Conservation (phyloP, 2,888 invertebrate genomes). For the Hyles lineata region DNA sequence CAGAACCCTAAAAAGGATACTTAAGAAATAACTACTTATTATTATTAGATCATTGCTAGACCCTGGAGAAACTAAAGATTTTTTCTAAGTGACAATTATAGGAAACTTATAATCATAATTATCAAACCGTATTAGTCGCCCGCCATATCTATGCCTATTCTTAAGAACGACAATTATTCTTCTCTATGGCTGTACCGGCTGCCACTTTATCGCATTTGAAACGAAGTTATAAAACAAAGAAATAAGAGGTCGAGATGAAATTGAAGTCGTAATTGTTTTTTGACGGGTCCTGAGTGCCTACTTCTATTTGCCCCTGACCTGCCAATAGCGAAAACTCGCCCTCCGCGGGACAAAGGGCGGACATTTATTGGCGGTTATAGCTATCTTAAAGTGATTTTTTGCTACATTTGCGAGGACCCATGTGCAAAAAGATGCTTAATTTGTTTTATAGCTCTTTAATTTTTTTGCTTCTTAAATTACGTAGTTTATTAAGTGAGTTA, state of each 20-base stretch:
- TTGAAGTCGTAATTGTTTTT: constrained; percentile 11
- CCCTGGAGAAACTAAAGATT: too few species aligned
- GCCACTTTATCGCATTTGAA: neutral
- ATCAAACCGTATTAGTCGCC: neutral
- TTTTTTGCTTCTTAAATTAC: too few species aligned
- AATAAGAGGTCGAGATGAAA: neutral
- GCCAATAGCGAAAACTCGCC: neutral
- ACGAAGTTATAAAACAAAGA: neutral
- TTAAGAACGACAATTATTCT: neutral
- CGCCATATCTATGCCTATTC: neutral
- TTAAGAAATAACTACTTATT: too few species aligned
- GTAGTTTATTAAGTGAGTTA: neutral
- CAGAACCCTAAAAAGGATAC: too few species aligned
- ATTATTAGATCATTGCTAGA: too few species aligned
- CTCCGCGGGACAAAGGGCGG: neutral
- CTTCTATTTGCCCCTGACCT: constrained; percentile 9
- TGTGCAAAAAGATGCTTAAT: neutral
- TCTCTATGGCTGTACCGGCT: neutral
- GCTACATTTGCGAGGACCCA: neutral
- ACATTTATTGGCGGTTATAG: constrained; percentile 1
- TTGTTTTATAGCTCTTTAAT: neutral
- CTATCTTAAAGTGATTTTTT: neutral
- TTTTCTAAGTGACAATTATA: too few species aligned
- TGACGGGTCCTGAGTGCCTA: neutral
- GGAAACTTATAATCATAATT: too few species aligned